Evolutionary conservation across 2,888 invertebrate genomes (phyloP).

Genomic region (Tenthredo mesomela): DNA sequence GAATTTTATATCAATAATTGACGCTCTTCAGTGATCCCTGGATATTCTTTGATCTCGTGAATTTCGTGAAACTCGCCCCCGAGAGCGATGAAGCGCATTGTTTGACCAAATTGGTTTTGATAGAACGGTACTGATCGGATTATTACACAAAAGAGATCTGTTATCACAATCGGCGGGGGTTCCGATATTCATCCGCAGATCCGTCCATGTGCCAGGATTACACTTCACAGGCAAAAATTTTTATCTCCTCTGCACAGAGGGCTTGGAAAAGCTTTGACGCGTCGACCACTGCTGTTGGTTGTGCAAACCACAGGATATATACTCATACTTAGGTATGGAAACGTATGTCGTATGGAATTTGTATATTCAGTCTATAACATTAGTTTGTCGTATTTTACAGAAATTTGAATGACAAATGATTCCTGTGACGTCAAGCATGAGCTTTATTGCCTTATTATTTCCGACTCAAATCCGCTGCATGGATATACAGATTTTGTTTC

Average conservation of each 20-base stretch:
- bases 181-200: slow-evolving; percentile 42
- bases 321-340: not conserved
- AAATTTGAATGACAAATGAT: not conserved
- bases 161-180: slow-evolving; percentile 3
- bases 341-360: not conserved
- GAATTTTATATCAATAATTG: slow-evolving; percentile 23
- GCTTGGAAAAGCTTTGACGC: slow-evolving; percentile 11
- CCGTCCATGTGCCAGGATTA: slow-evolving; percentile 14
- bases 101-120: slow-evolving; percentile 52
- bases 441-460: not conserved
- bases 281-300: not conserved
- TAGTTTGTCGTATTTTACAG: not conserved
- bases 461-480: not conserved
- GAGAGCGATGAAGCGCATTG: slow-evolving; percentile 36
- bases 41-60: slow-evolving; percentile 33
- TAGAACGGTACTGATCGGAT: slow-evolving; percentile 47
- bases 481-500: not conserved
- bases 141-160: slow-evolving; percentile 41
- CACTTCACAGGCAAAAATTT: slow-evolving; percentile 20
- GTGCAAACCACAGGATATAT: not conserved
- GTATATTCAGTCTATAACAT: not conserved
- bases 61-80: not conserved
- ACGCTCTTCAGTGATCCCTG: slow-evolving; percentile 16
- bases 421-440: not conserved
- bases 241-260: slow-evolving; percentile 24